phyloP scores from a whole-genome alignment of 2,888 invertebrate genomes.

The Brenthis ino region DNA sequence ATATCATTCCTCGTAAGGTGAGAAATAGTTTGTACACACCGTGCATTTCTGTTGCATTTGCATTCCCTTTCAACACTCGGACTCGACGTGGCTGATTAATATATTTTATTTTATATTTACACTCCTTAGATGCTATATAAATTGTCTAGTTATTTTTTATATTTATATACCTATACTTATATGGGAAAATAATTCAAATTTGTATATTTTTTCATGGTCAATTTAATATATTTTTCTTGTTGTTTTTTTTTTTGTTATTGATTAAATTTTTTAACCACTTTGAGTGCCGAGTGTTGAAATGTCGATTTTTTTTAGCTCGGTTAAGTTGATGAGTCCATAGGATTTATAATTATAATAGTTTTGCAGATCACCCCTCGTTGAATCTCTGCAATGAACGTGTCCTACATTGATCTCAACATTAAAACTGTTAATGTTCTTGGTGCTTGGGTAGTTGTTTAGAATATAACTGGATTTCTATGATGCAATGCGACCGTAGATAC shows the following conservation, averaged over 20 bases:
- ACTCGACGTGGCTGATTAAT: too few species aligned
- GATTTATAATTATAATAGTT: not conserved
- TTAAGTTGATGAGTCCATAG: constrained; percentile 22
- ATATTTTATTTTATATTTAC: too few species aligned
- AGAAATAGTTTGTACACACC: not conserved
- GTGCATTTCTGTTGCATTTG: not conserved
- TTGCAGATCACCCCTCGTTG: constrained; percentile 30
- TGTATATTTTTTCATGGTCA: too few species aligned
- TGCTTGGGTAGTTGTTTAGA: constrained; percentile 63
- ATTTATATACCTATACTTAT: too few species aligned
- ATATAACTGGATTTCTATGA: constrained; percentile 37
- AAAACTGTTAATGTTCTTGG: constrained; percentile 52
- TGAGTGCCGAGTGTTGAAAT: constrained; percentile 10
- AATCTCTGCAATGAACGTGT: constrained; percentile 48
- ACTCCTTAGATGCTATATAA: too few species aligned
- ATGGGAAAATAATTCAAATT: too few species aligned
- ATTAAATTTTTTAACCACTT: not conserved
- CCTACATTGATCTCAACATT: constrained; percentile 67
- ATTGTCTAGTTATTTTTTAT: too few species aligned
- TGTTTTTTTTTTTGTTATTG: not conserved
- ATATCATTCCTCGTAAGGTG: constrained; percentile 68
- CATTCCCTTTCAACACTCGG: too few species aligned
- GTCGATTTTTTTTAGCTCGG: too few species aligned
- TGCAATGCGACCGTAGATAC: not conserved
- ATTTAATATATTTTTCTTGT: not conserved